These are phyloP conservation scores for Fulica atra DNA, from an alignment of 2,113 vertebrate genomes.

Conservation along the genomic window DNA sequence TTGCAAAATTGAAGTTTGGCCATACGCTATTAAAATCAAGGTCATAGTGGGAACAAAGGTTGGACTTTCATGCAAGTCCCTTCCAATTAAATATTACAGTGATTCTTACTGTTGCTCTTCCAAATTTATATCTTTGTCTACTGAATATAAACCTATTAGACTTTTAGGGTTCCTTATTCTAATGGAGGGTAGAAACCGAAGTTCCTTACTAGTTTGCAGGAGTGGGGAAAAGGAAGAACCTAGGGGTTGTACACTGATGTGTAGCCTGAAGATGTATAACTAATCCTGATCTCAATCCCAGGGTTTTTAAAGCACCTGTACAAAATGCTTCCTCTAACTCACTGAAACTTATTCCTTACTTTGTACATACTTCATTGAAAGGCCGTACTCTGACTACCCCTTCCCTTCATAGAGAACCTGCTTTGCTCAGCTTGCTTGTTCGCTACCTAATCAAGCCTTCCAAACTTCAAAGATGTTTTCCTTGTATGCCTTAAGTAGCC, in stretches of 20 bases:
- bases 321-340: neutral
- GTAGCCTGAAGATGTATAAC: neutral
- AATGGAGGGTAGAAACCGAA: neutral
- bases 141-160: neutral
- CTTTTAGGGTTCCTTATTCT: neutral
- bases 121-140: neutral
- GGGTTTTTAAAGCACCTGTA: neutral
- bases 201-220: neutral
- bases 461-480: neutral
- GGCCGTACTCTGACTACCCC: neutral
- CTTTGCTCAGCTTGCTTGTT: neutral
- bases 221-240: neutral
- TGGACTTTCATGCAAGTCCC: neutral
- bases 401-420: neutral
- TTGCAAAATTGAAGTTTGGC: neutral
- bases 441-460: neutral
- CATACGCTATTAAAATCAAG: neutral
- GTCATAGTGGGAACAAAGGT: accelerated
- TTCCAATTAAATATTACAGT: neutral
- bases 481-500: neutral
- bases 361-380: neutral
- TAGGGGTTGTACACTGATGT: neutral
- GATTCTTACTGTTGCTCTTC: neutral
- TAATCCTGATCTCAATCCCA: neutral
- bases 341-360: neutral